A percentile compares a stretch with the other conserved stretches of the same genome.
Evolutionary conservation across 2,113 vertebrate genomes (phyloP).

Genomic region (Dicerorhinus sumatrensis): DNA sequence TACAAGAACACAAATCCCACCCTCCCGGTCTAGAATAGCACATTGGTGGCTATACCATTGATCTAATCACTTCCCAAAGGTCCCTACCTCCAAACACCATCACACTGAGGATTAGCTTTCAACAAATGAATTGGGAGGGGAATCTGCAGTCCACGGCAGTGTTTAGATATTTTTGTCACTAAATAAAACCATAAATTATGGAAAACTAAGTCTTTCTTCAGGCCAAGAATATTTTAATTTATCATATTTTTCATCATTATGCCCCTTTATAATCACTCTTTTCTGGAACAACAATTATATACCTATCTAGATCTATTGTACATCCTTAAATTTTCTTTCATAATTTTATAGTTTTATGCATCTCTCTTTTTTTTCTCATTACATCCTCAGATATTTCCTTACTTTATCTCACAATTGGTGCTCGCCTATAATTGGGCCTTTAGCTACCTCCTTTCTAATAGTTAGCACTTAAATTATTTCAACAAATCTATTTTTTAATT

Average conservation of each 20-base stretch:
- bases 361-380: background rate
- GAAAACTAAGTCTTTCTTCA: background rate
- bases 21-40: background rate
- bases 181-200: background rate
- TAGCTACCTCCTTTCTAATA: background rate
- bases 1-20: background rate
- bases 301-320: background rate
- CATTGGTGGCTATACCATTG: background rate
- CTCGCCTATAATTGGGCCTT: background rate
- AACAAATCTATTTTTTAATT: background rate
- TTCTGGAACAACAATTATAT: background rate
- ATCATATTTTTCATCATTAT: background rate
- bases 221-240: background rate
- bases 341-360: background rate
- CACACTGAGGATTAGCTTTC: background rate
- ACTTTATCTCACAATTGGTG: background rate
- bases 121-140: background rate
- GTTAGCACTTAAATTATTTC: background rate
- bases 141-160: background rate
- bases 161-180: background rate
- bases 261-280: background rate
- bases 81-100: background rate
- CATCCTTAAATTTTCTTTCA: background rate
- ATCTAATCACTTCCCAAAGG: background rate
- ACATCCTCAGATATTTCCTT: background rate